Evolutionary conservation across 2,888 invertebrate genomes (phyloP), one percentile per base, ranked within the genome.

Genomic region (Druceiella hillmani): DNA sequence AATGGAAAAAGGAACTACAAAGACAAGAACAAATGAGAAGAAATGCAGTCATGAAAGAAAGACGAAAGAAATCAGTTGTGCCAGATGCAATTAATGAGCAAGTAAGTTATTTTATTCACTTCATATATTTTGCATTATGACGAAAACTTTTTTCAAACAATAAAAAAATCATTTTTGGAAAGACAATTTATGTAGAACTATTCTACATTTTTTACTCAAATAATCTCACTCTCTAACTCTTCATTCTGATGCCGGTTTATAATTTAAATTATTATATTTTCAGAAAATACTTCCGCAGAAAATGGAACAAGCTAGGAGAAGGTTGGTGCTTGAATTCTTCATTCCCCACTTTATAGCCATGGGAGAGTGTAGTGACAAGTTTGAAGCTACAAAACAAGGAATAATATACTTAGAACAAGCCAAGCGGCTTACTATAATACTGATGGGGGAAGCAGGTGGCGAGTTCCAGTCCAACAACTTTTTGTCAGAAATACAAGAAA

Each of bases 261-360:
- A n/a, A n/a, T n/a, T n/a, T n/a, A n/a, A n/a, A n/a, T n/a, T n/a
- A 33, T 32, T 50, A 25, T 33, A 30, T 43, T 64, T 62, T 24
- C 60, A 73, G 73, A 57, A 62, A 40, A 61, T 63, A 42, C 39
- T 71, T 40, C 67, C 68, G 15, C 32, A 55, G 5, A 66, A 63
- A 53, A 58, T 84, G 56, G 79, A 81, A 37, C 55, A 71, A 2
- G 66, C 76, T 41, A 72, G 83, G 33, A 68, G 78, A 30, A 69
- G 77, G n/a, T 59, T 75, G 36, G 65, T 87, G 2, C 58, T 87
- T 1, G 78, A 80, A 53, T 79, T 83, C 52, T 83, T 88, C 50
- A 77, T 86, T 32, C 67, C 77, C 11, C 84, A 86, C 52, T 81
- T 85, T 50, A 74, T 87, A 20, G 72, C 76, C 34, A 83, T 87